Percentiles rank a stretch among this genome's conserved stretches.
Conservation (phyloP, 2,113 vertebrate genomes). For the Andinoacara biseriatus region DNA sequence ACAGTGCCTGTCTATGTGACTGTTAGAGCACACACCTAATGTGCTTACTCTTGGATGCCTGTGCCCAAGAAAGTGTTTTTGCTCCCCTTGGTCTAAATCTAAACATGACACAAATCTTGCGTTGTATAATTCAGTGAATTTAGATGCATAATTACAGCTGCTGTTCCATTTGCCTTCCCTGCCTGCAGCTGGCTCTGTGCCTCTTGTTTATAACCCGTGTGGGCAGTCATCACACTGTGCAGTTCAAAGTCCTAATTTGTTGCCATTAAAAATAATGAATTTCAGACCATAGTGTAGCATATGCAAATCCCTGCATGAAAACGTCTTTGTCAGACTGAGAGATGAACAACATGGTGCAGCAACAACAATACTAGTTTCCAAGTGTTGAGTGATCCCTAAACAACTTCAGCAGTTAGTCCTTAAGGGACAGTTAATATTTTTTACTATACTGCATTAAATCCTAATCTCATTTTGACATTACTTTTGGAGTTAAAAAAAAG, state of each 20-base stretch:
- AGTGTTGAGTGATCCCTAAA: background rate
- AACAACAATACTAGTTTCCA: background rate
- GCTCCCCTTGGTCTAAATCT: background rate
- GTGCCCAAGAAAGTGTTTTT: background rate
- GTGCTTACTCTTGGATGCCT: too few species aligned
- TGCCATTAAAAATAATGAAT: background rate
- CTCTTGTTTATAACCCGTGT: background rate
- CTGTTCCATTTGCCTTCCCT: background rate
- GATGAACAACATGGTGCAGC: background rate
- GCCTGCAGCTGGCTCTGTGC: background rate
- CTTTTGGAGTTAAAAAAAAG: fast-evolving
- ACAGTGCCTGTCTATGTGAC: background rate
- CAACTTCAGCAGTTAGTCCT: background rate
- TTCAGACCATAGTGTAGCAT: background rate
- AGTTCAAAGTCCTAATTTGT: background rate
- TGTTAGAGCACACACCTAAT: background rate
- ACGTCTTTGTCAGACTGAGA: background rate
- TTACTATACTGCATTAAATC: background rate
- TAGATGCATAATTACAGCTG: background rate
- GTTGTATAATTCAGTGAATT: background rate
- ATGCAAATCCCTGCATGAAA: background rate
- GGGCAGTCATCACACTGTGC: background rate
- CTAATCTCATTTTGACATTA: background rate
- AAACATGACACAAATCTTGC: fast-evolving
- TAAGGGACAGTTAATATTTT: background rate